Evolutionary conservation across 2,113 vertebrate species (phyloP).

Genomic region (Crypturellus undulatus): DNA sequence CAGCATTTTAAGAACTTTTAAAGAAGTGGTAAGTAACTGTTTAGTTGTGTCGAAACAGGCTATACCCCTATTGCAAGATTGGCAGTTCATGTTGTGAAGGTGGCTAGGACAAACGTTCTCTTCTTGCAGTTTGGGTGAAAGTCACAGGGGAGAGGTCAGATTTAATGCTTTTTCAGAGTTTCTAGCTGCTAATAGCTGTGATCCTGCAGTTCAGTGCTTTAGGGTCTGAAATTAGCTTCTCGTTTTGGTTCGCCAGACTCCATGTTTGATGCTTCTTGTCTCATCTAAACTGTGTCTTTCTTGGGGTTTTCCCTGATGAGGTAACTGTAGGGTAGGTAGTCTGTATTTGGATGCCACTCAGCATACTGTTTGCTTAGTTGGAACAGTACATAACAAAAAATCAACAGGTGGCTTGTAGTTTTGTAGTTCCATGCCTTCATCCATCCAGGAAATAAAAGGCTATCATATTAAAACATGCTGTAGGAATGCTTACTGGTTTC

Average conservation of each 20-base stretch:
- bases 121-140: background rate
- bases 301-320: background rate
- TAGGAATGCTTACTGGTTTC: background rate
- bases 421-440: background rate
- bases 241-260: background rate
- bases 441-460: background rate
- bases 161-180: background rate
- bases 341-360: background rate
- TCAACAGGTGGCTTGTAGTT: background rate
- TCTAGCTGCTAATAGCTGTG: background rate
- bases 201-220: background rate
- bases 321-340: background rate
- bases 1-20: background rate
- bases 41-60: background rate
- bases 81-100: background rate
- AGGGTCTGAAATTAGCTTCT: background rate
- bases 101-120: background rate
- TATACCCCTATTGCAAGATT: background rate
- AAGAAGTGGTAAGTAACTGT: background rate
- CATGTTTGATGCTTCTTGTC: background rate
- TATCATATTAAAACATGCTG: background rate
- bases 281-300: background rate
- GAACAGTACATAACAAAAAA: background rate
- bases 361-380: background rate
- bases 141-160: background rate